A percentile compares a stretch with the other conserved stretches of the same genome.
phyloP scores from a whole-genome alignment of 2,888 invertebrate species.

The Sphaeridia pumilis region DNA sequence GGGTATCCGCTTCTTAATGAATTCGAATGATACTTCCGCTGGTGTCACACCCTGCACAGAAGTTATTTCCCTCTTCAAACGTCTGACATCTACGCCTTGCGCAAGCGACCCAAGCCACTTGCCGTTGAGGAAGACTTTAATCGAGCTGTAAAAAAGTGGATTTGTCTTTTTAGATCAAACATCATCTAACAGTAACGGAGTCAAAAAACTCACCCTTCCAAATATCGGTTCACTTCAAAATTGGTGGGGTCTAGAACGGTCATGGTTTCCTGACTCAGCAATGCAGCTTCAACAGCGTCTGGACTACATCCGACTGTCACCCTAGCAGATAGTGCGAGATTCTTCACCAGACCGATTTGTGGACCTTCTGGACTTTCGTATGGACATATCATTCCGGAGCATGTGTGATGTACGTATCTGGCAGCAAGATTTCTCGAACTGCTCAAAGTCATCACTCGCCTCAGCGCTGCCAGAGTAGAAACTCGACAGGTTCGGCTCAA shows the following conservation, averaged over 20 bases:
- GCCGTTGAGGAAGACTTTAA: constrained; percentile 53
- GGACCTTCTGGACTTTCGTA: constrained; percentile 18
- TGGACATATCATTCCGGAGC: constrained; percentile 43
- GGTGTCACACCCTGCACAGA: constrained; percentile 51
- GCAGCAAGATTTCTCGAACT: constrained; percentile 51
- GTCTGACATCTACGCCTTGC: too few relatives aligned
- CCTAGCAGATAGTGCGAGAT: constrained; percentile 13
- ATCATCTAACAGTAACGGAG: too few relatives aligned
- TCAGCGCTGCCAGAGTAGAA: constrained; percentile 50
- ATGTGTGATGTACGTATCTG: constrained; percentile 51
- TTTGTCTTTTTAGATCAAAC: too few relatives aligned
- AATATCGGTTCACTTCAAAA: too few relatives aligned
- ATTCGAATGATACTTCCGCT: constrained; percentile 43
- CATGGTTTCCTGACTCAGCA: too few relatives aligned
- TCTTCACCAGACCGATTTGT: constrained; percentile 16
- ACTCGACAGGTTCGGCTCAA: constrained; percentile 38
- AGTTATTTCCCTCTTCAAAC: too few relatives aligned
- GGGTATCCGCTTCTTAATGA: background rate
- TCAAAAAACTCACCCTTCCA: too few relatives aligned
- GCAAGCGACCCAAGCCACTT: constrained; percentile 51
- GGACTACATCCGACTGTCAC: constrained; percentile 8
- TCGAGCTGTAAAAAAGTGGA: constrained; percentile 43
- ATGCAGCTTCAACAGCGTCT: background rate
- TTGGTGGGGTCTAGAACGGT: background rate
- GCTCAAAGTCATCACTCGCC: constrained; percentile 46